phyloP scores from a whole-genome alignment of 2,888 invertebrate genomes.

The Drosophila melanosoma region DNA sequence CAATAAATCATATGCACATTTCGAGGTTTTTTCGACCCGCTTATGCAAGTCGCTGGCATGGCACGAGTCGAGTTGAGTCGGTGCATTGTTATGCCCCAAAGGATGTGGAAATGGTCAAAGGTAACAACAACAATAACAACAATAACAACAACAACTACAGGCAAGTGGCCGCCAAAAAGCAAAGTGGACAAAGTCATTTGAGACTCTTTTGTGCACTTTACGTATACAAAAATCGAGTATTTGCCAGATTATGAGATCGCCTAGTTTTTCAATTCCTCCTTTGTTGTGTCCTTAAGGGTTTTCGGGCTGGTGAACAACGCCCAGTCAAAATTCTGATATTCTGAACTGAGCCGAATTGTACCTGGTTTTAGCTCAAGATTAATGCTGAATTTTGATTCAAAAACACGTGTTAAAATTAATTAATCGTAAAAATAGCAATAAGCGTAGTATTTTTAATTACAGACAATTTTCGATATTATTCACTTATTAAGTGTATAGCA shows the following conservation, averaged over 20 bases:
- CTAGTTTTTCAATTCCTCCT: background rate
- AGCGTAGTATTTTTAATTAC: background rate
- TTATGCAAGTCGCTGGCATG: constrained; percentile 61
- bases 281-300: background rate
- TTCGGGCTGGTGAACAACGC: background rate
- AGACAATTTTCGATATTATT: background rate
- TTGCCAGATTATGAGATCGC: background rate
- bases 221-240: background rate
- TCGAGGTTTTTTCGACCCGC: constrained; percentile 44
- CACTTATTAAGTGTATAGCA: background rate
- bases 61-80: constrained; percentile 69
- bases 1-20: constrained; percentile 78
- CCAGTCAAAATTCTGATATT: background rate
- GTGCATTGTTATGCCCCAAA: constrained; percentile 68
- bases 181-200: constrained; percentile 20
- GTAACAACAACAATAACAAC: constrained; percentile 3
- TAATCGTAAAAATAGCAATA: background rate
- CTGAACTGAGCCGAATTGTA: background rate
- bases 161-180: constrained; percentile 32
- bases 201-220: background rate
- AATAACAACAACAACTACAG: background rate
- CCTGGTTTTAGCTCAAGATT: background rate
- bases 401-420: background rate
- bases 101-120: constrained; percentile 47
- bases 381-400: background rate